A percentile compares a stretch with the other conserved stretches of the same genome.
These are phyloP conservation scores for Chrysoperla carnea DNA, from an alignment of 1,140 invertebrate genomes.

Conservation along the genomic window DNA sequence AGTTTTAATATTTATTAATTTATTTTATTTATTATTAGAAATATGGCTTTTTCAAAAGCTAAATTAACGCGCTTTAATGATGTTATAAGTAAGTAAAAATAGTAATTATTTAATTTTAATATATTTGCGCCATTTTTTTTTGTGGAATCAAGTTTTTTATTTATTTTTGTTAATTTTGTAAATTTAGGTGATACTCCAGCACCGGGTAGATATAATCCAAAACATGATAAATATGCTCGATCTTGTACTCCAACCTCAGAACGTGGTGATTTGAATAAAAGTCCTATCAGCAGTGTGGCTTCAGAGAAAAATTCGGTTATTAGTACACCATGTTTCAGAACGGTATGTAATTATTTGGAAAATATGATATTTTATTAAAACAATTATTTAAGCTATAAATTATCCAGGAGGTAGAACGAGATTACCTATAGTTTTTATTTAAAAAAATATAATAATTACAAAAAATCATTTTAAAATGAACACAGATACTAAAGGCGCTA, in stretches of 20 bases:
- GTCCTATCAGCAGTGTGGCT: constrained; percentile 2
- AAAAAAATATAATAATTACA: no score
- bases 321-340: constrained; percentile 12
- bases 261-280: constrained; percentile 7
- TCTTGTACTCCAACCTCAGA: neutral
- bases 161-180: neutral
- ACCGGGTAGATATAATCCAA: neutral
- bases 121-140: neutral
- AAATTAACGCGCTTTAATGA: constrained; percentile 21
- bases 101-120: neutral
- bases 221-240: constrained; percentile 1
- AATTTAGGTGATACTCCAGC: neutral
- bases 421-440: no score
- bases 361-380: neutral
- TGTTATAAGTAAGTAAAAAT: constrained; percentile 13
- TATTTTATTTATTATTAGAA: constrained; percentile 1
- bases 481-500: no score
- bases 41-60: constrained; percentile 21
- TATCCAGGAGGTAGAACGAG: no score
- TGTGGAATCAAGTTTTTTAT: neutral
- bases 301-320: constrained; percentile 1
- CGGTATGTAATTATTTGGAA: constrained; percentile 12
- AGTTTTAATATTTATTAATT: neutral
- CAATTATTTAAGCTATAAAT: neutral
- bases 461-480: no score